These are phyloP conservation scores for Chondrosia reniformis DNA, from an alignment of 37 sponge, comb jelly and placozoan genomes.

Conservation along the genomic window DNA sequence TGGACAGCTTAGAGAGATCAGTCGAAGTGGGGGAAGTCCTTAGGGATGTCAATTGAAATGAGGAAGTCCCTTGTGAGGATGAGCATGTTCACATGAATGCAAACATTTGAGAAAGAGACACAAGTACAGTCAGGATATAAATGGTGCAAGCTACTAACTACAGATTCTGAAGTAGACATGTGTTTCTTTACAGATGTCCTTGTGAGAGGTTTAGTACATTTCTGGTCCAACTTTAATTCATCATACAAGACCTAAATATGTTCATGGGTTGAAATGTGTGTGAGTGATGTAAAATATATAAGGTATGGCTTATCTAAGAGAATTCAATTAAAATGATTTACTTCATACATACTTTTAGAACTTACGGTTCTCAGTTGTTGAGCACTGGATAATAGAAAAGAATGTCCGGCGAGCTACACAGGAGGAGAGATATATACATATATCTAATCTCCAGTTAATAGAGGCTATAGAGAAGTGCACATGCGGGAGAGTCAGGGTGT, in stretches of 20 bases:
- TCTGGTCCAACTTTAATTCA: constrained; percentile 58
- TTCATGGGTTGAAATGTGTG: background rate
- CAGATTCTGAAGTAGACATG: constrained; percentile 78
- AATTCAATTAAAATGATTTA: too few relatives aligned
- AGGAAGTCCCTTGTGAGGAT: too few relatives aligned
- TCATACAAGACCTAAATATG: constrained; percentile 68
- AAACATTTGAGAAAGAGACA: too few relatives aligned
- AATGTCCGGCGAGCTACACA: constrained; percentile 50
- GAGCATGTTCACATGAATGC: too few relatives aligned
- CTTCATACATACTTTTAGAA: background rate
- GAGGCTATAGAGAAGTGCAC: too few relatives aligned
- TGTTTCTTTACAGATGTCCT: constrained; percentile 52
- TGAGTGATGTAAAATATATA: background rate
- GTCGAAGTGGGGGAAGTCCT: too few relatives aligned
- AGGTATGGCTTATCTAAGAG: too few relatives aligned
- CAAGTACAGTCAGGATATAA: too few relatives aligned
- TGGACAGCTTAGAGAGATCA: too few relatives aligned
- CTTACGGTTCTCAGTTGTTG: constrained; percentile 42
- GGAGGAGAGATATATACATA: background rate
- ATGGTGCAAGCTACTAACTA: constrained; percentile 56
- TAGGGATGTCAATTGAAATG: too few relatives aligned
- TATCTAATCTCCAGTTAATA: too few relatives aligned
- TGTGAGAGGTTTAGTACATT: constrained; percentile 40
- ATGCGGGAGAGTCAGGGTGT: too few relatives aligned
- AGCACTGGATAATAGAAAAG: constrained; percentile 64